phyloP scores from a whole-genome alignment of 2,888 invertebrate species.

The Cinara cedri region DNA sequence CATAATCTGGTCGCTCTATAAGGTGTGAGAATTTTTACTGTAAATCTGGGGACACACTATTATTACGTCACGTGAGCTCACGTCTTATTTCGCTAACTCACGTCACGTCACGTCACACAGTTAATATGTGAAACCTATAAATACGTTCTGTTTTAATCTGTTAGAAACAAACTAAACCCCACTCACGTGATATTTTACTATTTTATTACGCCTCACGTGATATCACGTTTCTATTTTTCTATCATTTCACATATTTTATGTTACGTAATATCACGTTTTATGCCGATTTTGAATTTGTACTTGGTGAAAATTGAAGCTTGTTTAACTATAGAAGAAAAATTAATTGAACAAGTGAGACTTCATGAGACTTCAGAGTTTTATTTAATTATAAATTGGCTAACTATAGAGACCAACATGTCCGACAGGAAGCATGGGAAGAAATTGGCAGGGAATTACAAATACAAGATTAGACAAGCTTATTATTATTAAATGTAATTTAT shows the following conservation, averaged over 20 bases:
- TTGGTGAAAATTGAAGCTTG: background rate
- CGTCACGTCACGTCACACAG: constrained; percentile 20
- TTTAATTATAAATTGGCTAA: background rate
- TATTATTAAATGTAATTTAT: too few relatives aligned
- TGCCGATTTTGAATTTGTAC: too few relatives aligned
- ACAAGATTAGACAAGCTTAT: too few relatives aligned
- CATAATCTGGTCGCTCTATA: too few relatives aligned
- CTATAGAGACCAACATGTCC: constrained; percentile 21
- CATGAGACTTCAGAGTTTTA: constrained; percentile 15
- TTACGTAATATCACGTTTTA: too few relatives aligned
- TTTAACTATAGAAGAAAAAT: constrained; percentile 15
- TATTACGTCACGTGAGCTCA: constrained; percentile 26
- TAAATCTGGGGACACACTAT: constrained; percentile 24
- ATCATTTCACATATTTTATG: too few relatives aligned
- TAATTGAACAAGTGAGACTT: background rate
- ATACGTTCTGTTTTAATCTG: constrained; percentile 13
- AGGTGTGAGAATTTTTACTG: too few relatives aligned
- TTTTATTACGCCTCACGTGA: constrained; percentile 13
- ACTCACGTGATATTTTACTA: constrained; percentile 10
- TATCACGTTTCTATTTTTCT: too few relatives aligned
- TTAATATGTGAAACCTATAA: constrained; percentile 8
- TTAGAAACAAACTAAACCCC: constrained; percentile 13
- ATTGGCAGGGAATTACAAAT: constrained; percentile 7
- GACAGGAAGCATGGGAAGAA: constrained; percentile 19
- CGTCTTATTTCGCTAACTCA: constrained; percentile 4